Base-by-base conservation (phyloP, 2,888 invertebrate genomes). In the Pegoplata infirma region DNA sequence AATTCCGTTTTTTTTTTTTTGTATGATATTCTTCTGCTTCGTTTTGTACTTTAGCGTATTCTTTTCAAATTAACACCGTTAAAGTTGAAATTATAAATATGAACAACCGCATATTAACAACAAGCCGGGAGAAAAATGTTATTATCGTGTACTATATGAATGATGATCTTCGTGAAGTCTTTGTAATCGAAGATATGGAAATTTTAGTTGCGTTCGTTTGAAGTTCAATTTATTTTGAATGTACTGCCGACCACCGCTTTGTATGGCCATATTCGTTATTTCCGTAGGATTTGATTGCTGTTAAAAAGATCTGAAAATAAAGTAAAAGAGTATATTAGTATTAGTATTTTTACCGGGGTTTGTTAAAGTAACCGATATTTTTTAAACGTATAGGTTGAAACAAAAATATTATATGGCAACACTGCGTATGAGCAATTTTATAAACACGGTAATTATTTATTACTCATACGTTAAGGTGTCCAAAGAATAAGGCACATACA, bases 221-320 rank as follows among this genome's bases (percentile, higher is more conserved):
- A 44, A 51, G 51, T 44, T 16, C 25, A 53, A 17, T 36, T 5
- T 21, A 17, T 5, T 28, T 19, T 71, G 32, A 16, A 12, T 19
- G 1, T 23, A n/a, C 21, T 28, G n/a, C n/a, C n/a, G n/a, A n/a
- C n/a, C n/a, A 6, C 23, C 40, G 44, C 7, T 44, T 16, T n/a
- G 8, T 25, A 51, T 44, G 59, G 40, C 40, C 69, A 69, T 69
- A 49, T 40, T 59, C 55, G 36, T 36, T 36, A 36, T 36, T 36
- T 36, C 36, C 1, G 12, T 12, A n/a, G 12, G 36, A 36, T 36
- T 36, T 36, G 10, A 10, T 36, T 6, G n/a, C 6, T 25, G 25
- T n/a, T n/a, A n/a, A 36, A 36, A 10, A 12, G 12, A 36, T 36
- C 36, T 36, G 36, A 10, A 36, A 36, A 12, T 3, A 36, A 12